A percentile compares a stretch with the other conserved stretches of the same genome.
phyloP scores from a whole-genome alignment of 1,140 invertebrate species.

The Trichoplusia ni region DNA sequence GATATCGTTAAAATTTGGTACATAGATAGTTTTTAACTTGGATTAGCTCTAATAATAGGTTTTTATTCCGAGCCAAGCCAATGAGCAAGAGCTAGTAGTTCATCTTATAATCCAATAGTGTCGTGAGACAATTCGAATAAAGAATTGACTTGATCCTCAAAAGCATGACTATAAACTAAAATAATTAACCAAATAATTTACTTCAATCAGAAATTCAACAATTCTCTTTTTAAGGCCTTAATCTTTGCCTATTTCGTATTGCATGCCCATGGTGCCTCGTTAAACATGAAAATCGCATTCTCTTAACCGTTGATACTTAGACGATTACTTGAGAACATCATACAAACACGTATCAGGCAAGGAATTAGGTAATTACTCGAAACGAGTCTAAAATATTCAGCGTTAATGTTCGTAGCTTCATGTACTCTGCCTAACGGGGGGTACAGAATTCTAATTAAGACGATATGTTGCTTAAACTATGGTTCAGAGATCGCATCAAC shows the following conservation, averaged over 20 bases:
- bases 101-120: too few relatives aligned
- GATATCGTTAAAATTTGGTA: too few relatives aligned
- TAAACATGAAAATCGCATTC: conserved; percentile 12
- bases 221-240: background rate
- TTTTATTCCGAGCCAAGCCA: too few relatives aligned
- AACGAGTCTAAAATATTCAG: background rate
- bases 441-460: conserved; percentile 5
- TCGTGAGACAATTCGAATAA: too few relatives aligned
- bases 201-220: background rate
- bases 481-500: background rate
- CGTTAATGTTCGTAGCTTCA: background rate
- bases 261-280: background rate
- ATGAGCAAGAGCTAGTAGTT: too few relatives aligned
- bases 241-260: conserved; percentile 18
- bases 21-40: too few relatives aligned
- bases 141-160: too few relatives aligned
- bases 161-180: too few relatives aligned
- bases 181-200: too few relatives aligned
- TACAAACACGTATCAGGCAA: background rate
- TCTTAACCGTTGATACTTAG: conserved; percentile 6
- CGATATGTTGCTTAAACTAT: background rate
- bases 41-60: too few relatives aligned
- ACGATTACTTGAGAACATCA: background rate
- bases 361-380: conserved; percentile 8
- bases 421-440: background rate